Base-by-base conservation (phyloP, 2,113 vertebrate species). In the Chiloscyllium plagiosum region DNA sequence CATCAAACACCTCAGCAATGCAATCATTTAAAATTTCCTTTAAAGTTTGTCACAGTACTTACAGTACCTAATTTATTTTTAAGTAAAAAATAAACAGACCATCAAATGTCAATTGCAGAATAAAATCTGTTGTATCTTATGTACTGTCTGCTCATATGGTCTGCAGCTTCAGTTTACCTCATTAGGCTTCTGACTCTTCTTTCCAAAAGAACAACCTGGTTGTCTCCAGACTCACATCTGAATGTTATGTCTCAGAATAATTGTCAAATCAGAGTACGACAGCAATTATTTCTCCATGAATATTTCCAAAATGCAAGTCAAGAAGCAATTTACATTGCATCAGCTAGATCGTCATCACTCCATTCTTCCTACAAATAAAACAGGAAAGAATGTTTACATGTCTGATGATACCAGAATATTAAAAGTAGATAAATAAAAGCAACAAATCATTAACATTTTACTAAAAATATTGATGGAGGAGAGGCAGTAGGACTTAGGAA, bases 301-400 rank as follows among this genome's bases (percentile, higher is more conserved):
- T 37, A 42, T 15, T 66, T 66, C 37, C 24, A 72, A 72, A 94
- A 52, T 70, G 37, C 13, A 95, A 52, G 42, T 70, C 69, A 33
- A 72, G 65, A 42, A 52, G 69, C 47, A 52, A 29, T 52, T 97
- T 96, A 97, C 0, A 96, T 56, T 0, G 96, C 96, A 68, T 98
- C 98, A 61, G 86, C 95, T 87, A 98, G 95, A 72, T 99, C 99
- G 96, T 99, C 98, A 96, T 99, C 99, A 19, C 98, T 99, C 98
- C 98, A 99, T 96, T 99, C 98, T 97, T 99, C 98, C 97, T 98
- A 97, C 95, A 96, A 96, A 13, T 95, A 90, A 96, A 2, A 42
- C 29, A 90, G 94, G 95, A 96, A 42, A 56, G 26, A 96, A 50
- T 93, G n/a, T 26, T 52, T 37, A 95, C 15, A 87, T 65, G 42